Percentiles rank a stretch among this genome's conserved stretches.
Conservation (phyloP, 2,113 vertebrate genomes). For the Carollia perspicillata region DNA sequence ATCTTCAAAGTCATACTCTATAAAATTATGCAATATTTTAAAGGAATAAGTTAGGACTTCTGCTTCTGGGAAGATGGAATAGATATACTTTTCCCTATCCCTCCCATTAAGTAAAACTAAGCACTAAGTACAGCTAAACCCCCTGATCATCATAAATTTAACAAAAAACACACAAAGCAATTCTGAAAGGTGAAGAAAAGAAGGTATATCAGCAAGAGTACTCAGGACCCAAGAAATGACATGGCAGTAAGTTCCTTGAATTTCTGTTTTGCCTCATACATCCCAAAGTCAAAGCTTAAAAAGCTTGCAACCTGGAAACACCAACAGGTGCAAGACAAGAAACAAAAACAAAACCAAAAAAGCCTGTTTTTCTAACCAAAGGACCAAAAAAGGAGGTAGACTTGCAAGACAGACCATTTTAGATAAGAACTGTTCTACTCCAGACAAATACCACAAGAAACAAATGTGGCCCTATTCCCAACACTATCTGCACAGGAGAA, state of each 20-base stretch:
- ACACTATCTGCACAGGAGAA: background rate
- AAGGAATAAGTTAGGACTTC: conserved; percentile 2
- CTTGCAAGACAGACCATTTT: background rate
- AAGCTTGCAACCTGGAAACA: background rate
- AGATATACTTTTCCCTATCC: background rate
- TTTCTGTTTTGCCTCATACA: background rate
- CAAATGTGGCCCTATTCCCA: background rate
- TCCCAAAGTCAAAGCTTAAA: background rate
- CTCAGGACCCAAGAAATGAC: background rate
- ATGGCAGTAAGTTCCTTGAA: background rate
- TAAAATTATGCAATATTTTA: background rate
- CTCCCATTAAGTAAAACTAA: background rate
- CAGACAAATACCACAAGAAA: background rate
- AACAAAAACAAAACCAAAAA: background rate
- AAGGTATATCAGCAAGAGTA: background rate
- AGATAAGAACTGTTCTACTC: background rate
- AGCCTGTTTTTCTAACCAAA: background rate
- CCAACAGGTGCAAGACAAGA: background rate
- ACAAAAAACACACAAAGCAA: background rate
- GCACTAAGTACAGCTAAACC: background rate
- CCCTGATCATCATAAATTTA: background rate
- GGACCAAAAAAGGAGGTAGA: background rate
- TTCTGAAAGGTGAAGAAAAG: background rate
- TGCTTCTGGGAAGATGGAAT: background rate
- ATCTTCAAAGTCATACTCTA: background rate